These are phyloP conservation scores for Entosphenus tridentatus DNA, from an alignment of 2,113 vertebrate species.

Conservation along the genomic window DNA sequence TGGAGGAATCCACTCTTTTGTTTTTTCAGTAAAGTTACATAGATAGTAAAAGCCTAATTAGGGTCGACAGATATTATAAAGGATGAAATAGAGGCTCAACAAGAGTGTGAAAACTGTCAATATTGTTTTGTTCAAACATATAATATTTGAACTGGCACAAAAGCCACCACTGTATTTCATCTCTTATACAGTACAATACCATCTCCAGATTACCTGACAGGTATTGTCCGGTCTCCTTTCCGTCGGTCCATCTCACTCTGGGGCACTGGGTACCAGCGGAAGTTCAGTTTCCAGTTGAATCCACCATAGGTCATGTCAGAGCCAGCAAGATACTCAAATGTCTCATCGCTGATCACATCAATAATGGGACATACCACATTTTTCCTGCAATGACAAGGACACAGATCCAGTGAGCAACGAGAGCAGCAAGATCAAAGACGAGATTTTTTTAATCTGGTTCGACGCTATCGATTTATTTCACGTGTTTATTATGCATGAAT, in stretches of 20 bases:
- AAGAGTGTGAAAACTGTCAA: neutral
- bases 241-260: conserved; percentile 4
- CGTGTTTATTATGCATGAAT: no score
- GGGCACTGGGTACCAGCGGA: conserved; percentile 10
- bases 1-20: no score
- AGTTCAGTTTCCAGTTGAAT: conserved; percentile 10
- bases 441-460: no score
- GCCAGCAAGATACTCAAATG: conserved; percentile 8
- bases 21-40: no score
- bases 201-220: conserved; percentile 1
- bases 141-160: neutral
- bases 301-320: conserved; percentile 8
- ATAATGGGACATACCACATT: conserved; percentile 9
- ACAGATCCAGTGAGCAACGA: neutral
- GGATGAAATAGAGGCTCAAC: no score
- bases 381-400: conserved; percentile 1
- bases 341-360: conserved; percentile 8
- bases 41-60: no score
- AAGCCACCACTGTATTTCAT: neutral
- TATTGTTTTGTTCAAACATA: neutral
- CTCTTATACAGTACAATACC: neutral
- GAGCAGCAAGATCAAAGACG: no score
- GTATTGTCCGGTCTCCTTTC: conserved; percentile 9
- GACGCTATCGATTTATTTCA: no score
- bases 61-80: no score